Base-by-base conservation (phyloP, 2,888 invertebrate species). In the Volucella inanis region DNA sequence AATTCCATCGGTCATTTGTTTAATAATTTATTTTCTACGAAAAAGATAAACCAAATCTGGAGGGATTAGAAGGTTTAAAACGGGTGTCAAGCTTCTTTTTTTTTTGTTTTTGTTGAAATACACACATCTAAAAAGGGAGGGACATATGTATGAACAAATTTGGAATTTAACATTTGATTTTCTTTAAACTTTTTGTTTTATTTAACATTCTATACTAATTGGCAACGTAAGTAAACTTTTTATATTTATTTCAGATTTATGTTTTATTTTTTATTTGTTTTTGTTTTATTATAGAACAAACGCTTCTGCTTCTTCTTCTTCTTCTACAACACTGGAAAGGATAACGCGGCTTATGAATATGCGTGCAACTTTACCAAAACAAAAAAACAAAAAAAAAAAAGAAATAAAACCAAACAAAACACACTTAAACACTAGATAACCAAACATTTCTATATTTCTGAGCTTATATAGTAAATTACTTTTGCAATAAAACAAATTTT, bases 291-390 rank as follows among this genome's bases (percentile, higher is more conserved):
- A 47, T 85, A 81, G 76, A 76, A 57, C 14, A 47, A 65, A 38
- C 55, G 52, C 71, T 52, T 31, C 31, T 31, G 6, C 31, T 31
- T 31, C 31, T 31, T 31, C 31, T 31, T 31, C 31, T 18, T 41
- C 80, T 72, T 31, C 84, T 85, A 81, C 80, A 85, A 81, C 81
- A 85, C 85, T 85, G 85, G 80, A 77, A 72, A 54, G 68, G 83
- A 64, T 59, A 49, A n/a, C 68, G 52, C 70, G 68, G 76, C 68
- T 55, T 31, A 54, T 68, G 64, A 74, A 39, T 59, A 45, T 79
- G 70, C 79, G 75, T 67, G 31, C 79, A 79, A 65, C 75, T 70
- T 65, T 54, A 71, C 64, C 38, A n/a, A 61, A 45, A 38, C 3
- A 50, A 62, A 38, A 9, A 22, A 45, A 18, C 47, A 43, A 50